These are phyloP conservation scores for Gasteruption jaculator DNA, from an alignment of 2,888 invertebrate species.

Conservation along the genomic window DNA sequence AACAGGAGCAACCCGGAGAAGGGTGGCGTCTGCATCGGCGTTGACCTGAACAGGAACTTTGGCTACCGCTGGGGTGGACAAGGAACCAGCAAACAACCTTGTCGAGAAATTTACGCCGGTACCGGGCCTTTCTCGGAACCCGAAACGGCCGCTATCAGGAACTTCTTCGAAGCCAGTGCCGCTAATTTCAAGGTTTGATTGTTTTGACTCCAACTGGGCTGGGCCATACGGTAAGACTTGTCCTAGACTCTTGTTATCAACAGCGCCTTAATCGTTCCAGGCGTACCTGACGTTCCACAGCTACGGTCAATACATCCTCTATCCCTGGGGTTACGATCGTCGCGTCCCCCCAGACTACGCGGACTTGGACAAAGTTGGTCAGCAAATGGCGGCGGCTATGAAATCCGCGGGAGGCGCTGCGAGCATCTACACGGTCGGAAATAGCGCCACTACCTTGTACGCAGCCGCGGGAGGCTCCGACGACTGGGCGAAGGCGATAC, in stretches of 20 bases:
- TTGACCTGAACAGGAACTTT: slow-evolving; percentile 84
- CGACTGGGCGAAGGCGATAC: slow-evolving; percentile 86
- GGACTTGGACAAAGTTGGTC: slow-evolving; percentile 68
- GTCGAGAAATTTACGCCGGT: slow-evolving; percentile 78
- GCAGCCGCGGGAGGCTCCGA: slow-evolving; percentile 80
- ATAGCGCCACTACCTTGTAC: slow-evolving; percentile 73
- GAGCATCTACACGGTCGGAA: slow-evolving; percentile 66
- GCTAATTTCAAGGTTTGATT: slow-evolving; percentile 45
- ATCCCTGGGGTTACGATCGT: slow-evolving; percentile 82
- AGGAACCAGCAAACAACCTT: slow-evolving; percentile 79
- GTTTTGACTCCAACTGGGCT: not conserved
- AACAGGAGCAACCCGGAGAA: slow-evolving; percentile 58
- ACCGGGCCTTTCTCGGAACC: slow-evolving; percentile 79
- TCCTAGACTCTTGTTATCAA: not conserved
- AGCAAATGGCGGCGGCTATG: slow-evolving; percentile 67
- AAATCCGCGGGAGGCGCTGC: slow-evolving; percentile 57
- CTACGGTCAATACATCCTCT: slow-evolving; percentile 79
- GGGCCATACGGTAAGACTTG: not conserved
- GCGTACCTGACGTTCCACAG: slow-evolving; percentile 79
- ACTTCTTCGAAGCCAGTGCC: slow-evolving; percentile 52
- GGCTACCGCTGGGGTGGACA: slow-evolving; percentile 83
- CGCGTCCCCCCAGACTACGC: slow-evolving; percentile 66
- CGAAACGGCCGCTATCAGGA: slow-evolving; percentile 67
- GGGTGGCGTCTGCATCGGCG: slow-evolving; percentile 67
- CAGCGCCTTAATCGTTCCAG: slow-evolving; percentile 52